Conservation (phyloP, 2,888 invertebrate genomes). For the Zonitis immaculata region DNA sequence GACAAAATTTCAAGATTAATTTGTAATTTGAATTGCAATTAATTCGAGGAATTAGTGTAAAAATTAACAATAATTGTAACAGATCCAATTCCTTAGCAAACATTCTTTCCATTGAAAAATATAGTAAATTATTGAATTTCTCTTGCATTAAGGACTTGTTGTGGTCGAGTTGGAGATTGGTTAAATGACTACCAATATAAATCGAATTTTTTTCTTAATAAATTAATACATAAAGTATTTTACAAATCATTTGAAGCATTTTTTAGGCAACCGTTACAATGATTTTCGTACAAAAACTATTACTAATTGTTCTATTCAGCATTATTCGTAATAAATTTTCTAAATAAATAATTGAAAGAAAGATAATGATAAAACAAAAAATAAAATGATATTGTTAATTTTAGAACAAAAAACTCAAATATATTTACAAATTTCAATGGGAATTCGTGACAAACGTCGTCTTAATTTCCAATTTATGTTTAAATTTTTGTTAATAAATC, state of each 20-base stretch:
- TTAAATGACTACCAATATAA: background rate
- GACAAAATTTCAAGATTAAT: background rate
- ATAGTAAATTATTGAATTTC: too few relatives aligned
- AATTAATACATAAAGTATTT: constrained; percentile 17
- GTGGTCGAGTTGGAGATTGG: too few relatives aligned
- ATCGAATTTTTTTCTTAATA: constrained; percentile 12
- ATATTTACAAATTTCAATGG: background rate
- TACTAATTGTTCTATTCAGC: constrained; percentile 13
- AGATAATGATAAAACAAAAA: background rate
- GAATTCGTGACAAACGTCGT: background rate
- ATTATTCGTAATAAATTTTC: too few relatives aligned
- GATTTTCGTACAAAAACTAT: constrained; percentile 21
- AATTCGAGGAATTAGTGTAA: background rate
- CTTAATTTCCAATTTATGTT: background rate
- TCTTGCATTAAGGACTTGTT: too few relatives aligned
- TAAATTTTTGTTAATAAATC: too few relatives aligned
- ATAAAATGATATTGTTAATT: background rate
- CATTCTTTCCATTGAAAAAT: too few relatives aligned
- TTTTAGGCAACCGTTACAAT: constrained; percentile 19
- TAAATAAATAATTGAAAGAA: constrained; percentile 8
- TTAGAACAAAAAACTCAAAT: background rate
- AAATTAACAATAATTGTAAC: background rate
- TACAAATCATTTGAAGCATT: constrained; percentile 21
- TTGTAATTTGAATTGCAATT: background rate
- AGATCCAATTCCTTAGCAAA: too few relatives aligned